Base-by-base conservation (phyloP, 1,140 invertebrate genomes). In the Tigriopus japonicus region DNA sequence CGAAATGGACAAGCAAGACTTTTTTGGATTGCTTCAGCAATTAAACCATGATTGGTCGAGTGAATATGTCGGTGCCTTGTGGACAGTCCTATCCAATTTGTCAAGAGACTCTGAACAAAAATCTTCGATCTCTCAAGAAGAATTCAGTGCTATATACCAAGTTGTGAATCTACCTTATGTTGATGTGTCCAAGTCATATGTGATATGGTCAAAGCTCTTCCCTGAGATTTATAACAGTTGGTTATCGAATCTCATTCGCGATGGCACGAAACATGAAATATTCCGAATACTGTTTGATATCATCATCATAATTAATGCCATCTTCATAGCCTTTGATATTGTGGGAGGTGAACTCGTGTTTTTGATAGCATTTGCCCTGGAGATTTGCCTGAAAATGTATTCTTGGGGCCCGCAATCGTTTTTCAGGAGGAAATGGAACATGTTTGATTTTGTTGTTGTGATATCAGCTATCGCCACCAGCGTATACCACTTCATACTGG, bases 361-460 rank as follows among this genome's bases (percentile, higher is more conserved):
- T 63, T 66, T 78, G 6, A 56, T 64, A 3, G 62, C 72, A 35
- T 78, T 77, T 64, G 69, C 70, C 52, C 6, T 75, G 40, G 76
- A 78, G 68, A 77, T 77, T 19, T 1, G 73, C 5, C 59, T 73
- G 0, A 77, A 77, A 66, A 63, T 78, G 14, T 77, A 77, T 61
- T 67, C 71, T 15, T 71, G 69, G 65, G 76, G 76, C 58, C 61
- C 66, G 0, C 55, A 63, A 52, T 64, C 72, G 52, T 77, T 76
- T 65, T 71, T 75, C 40, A 63, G 56, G 41, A 67, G 67, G 56
- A 67, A 73, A 54, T 77, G 76, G 76, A 77, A 78, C 65, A 63
- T 71, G 72, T 77, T 77, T 70, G 76, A 77, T 64, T 71, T 76
- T 52, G 54, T 76, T 19, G 73, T 77, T 0, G 75, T 77, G 63